Conservation (phyloP, 1,140 invertebrate genomes). For the Cephus cinctus region DNA sequence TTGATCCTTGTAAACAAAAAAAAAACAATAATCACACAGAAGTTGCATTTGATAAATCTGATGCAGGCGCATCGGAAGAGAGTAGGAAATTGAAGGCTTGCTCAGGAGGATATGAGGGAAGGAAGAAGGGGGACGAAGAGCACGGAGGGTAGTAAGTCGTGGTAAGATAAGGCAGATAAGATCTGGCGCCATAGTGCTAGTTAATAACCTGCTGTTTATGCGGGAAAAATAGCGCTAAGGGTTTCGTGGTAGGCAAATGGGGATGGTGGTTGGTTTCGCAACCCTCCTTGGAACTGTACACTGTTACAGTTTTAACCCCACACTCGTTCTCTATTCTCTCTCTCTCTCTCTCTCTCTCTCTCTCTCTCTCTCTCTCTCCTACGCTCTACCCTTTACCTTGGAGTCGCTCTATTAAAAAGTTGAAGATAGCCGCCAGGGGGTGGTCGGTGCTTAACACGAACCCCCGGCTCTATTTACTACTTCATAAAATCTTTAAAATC, state of each 20-base stretch:
- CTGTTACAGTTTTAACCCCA: too few relatives aligned
- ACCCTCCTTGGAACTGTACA: too few relatives aligned
- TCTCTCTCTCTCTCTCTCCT: constrained; percentile 12
- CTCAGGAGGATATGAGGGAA: neutral
- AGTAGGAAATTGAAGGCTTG: too few relatives aligned
- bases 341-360: constrained; percentile 5
- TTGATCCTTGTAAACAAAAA: too few relatives aligned
- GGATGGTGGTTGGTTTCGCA: too few relatives aligned
- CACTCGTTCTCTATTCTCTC: neutral
- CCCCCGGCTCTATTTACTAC: constrained; percentile 26
- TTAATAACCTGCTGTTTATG: constrained; percentile 45
- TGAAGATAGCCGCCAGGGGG: constrained; percentile 20
- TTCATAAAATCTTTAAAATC: constrained; percentile 32
- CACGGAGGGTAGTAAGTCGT: constrained; percentile 7
- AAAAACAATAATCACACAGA: too few relatives aligned
- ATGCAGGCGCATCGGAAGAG: too few relatives aligned
- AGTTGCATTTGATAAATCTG: too few relatives aligned
- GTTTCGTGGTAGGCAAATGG: too few relatives aligned
- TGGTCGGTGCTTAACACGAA: constrained; percentile 19
- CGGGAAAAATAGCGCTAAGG: constrained; percentile 37
- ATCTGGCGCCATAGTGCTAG: constrained; percentile 30
- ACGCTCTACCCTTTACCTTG: constrained; percentile 11
- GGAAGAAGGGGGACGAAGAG: neutral
- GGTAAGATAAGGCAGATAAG: constrained; percentile 36
- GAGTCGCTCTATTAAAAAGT: constrained; percentile 39